A percentile compares a stretch with the other conserved stretches of the same genome.
These are phyloP conservation scores for Cavia aperea DNA, from an alignment of 2,113 vertebrate species.

Conservation along the genomic window DNA sequence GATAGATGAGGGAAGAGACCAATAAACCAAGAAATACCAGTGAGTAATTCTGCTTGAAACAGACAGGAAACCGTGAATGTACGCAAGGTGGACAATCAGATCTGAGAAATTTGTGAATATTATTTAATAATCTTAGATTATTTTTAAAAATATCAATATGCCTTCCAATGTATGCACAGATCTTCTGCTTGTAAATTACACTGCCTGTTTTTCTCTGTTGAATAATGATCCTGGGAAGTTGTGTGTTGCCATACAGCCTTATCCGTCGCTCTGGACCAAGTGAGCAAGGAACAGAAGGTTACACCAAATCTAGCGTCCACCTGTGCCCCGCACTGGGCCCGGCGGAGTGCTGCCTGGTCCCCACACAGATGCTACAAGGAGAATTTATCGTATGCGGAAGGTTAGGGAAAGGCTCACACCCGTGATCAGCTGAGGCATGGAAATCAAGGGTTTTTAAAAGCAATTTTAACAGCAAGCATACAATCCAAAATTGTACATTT, in stretches of 20 bases:
- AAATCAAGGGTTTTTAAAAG: neutral
- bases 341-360: neutral
- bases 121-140: neutral
- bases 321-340: neutral
- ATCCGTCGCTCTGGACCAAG: neutral
- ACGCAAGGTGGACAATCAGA: neutral
- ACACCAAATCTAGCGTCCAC: neutral
- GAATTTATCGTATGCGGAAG: neutral
- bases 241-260: neutral
- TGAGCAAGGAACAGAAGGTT: neutral
- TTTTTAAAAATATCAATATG: neutral
- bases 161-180: neutral
- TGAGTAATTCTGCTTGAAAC: neutral
- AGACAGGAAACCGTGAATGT: neutral
- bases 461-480: neutral
- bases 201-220: neutral
- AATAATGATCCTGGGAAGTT: neutral
- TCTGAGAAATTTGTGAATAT: neutral
- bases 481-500: neutral
- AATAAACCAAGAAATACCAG: neutral
- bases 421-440: neutral
- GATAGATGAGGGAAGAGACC: neutral
- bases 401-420: neutral
- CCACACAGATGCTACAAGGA: neutral
- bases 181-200: neutral